Base-by-base conservation (phyloP, 2,113 vertebrate species). In the Scomber scombrus region DNA sequence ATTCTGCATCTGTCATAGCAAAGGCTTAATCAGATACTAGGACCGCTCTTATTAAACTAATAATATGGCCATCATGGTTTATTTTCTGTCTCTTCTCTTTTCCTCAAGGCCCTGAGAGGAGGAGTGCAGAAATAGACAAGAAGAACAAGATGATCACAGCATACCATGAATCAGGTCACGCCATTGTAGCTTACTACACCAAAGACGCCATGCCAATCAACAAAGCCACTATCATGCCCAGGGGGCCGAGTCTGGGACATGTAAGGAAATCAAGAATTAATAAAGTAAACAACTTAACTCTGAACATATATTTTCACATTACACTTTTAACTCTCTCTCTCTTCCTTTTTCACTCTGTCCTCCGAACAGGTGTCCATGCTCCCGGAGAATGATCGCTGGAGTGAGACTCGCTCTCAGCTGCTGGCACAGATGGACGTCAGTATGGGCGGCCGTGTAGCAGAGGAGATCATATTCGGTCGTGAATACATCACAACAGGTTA, bases 201-300 rank as follows among this genome's bases (percentile, higher is more conserved):
- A 99, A 98, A 94, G 97, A 98, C 43, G 96, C 98, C 12, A 99
- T 99, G 98, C 98, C 98, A 0, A 99, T 99, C 85, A 99, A 99
- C 92, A 99, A 99, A 92, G 98, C 98, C 19, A 99, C 98, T 5
- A 99, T 99, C 91, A 99, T 99, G 98, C 98, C 98, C 19, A 91
- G 98, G 75, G 98, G 98, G 45, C 96, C 96, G 55, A 99, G 97
- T 21, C 94, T 99, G 75, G 98, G 98, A 84, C 98, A 99, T n/a
- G 98, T 98, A 89, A 95, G 95, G 46, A 54, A 61, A 56, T 85
- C 16, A 19, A 15, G 14, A 60, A 2, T 14, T 18, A 18, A 2
- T 61, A 4, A 13, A 40, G 26, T 11, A 18, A 52, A 54, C 15
- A 1, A 5, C 57, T 65, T 10, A n/a, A 15, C 2, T 49, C 5